Conservation (phyloP, 92 coral and sea anemone species). For the Metridium senile region DNA sequence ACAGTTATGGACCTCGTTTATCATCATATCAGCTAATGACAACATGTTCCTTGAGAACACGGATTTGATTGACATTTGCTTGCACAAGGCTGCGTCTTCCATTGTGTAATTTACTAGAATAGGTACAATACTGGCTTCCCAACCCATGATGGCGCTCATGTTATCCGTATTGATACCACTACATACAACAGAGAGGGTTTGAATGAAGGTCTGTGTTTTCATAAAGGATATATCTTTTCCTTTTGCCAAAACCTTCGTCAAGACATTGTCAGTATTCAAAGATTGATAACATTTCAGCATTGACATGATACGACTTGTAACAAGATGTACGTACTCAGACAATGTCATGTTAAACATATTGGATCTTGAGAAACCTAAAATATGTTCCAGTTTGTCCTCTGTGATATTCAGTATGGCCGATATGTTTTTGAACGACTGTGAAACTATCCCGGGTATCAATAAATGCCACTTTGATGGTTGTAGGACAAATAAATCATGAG, state of each 20-base stretch:
- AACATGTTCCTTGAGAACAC: constrained; percentile 18
- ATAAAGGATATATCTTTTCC: constrained; percentile 36
- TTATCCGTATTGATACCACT: constrained; percentile 42
- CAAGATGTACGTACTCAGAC: constrained; percentile 26
- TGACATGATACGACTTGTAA: constrained; percentile 22
- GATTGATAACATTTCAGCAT: constrained; percentile 30
- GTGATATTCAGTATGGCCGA: constrained; percentile 43
- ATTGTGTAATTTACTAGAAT: constrained; percentile 54
- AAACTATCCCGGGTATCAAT: constrained; percentile 50
- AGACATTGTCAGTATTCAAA: constrained; percentile 24
- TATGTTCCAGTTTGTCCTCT: constrained; percentile 44
- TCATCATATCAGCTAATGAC: constrained; percentile 19
- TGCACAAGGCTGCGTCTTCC: constrained; percentile 47
- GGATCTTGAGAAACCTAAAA: constrained; percentile 32
- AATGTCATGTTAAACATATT: constrained; percentile 47
- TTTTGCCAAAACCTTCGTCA: constrained; percentile 29
- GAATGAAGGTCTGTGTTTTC: constrained; percentile 34
- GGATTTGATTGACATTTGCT: not conserved
- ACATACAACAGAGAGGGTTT: constrained; percentile 33
- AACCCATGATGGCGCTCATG: constrained; percentile 54
- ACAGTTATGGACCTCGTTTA: constrained; percentile 30
- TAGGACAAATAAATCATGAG: constrained; percentile 43
- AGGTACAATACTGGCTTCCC: constrained; percentile 41
- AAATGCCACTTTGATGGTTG: constrained; percentile 65
- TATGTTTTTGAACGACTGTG: constrained; percentile 41